A percentile compares a stretch with the other conserved stretches of the same genome.
These are phyloP conservation scores for Mesorhabditis sp. DNA, from an alignment of 2,888 invertebrate species.

Conservation along the genomic window DNA sequence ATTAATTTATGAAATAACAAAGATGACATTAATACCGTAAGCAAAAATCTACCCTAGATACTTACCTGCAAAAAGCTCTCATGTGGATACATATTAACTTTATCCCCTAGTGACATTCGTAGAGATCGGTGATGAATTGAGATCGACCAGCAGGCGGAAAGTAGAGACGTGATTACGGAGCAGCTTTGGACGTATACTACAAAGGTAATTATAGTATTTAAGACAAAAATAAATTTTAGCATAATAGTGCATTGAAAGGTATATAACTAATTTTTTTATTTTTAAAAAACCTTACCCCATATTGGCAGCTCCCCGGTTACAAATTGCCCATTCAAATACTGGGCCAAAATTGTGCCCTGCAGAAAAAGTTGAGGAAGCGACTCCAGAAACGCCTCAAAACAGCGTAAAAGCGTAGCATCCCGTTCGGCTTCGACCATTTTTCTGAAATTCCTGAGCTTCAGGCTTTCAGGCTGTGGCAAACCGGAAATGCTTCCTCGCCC, in stretches of 20 bases:
- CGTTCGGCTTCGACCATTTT: constrained; percentile 44
- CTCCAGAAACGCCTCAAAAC: constrained; percentile 44
- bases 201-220: too few relatives aligned
- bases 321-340: constrained; percentile 17
- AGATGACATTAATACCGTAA: background rate
- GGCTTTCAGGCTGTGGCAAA: background rate
- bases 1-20: constrained; percentile 7
- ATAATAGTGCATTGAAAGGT: too few relatives aligned
- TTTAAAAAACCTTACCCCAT: constrained; percentile 1
- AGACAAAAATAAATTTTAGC: too few relatives aligned
- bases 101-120: constrained; percentile 37
- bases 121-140: constrained; percentile 45
- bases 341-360: constrained; percentile 33
- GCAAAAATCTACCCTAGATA: background rate
- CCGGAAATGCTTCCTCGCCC: constrained; percentile 1
- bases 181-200: constrained; percentile 28
- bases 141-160: constrained; percentile 42
- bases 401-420: constrained; percentile 40
- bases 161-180: constrained; percentile 34
- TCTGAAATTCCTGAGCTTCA: constrained; percentile 16
- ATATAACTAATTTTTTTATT: constrained; percentile 1
- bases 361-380: constrained; percentile 45
- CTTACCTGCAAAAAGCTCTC: constrained; percentile 41
- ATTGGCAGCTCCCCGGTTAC: background rate
- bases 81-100: constrained; percentile 41